A percentile compares a stretch with the other conserved stretches of the same genome.
Conservation (phyloP, 2,113 vertebrate genomes). For the Neogale vison region DNA sequence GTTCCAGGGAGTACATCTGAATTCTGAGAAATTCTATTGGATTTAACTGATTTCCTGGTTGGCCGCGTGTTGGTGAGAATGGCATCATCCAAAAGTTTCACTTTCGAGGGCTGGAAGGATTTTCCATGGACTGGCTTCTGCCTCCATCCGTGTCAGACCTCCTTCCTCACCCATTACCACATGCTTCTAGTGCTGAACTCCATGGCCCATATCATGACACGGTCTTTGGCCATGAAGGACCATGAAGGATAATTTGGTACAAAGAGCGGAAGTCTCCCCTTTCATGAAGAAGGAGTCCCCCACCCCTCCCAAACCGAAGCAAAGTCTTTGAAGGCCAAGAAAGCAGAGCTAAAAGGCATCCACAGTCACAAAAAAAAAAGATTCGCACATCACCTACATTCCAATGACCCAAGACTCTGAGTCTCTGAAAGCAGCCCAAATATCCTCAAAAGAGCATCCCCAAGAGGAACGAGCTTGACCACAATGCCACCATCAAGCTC, state of each 20-base stretch:
- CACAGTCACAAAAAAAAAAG: not conserved
- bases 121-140: not conserved
- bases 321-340: not conserved
- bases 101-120: too few species aligned
- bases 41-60: not conserved
- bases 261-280: not conserved
- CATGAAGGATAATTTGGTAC: fast-evolving
- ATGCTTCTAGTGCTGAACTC: fast-evolving
- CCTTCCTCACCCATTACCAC: not conserved
- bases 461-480: not conserved
- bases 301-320: not conserved
- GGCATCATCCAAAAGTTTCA: too few species aligned
- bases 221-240: not conserved
- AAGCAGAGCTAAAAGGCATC: not conserved
- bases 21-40: not conserved
- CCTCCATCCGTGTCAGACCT: not conserved
- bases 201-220: fast-evolving
- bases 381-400: not conserved
- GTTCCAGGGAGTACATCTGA: not conserved
- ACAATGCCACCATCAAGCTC: not conserved
- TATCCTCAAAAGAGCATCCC: not conserved
- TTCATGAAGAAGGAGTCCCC: not conserved
- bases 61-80: fast-evolving
- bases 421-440: not conserved
- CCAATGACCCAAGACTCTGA: not conserved